Percentiles rank a stretch among this genome's conserved stretches.
Evolutionary conservation across 1,140 invertebrate genomes (phyloP).

Genomic region (Cardiocondyla obscurior): DNA sequence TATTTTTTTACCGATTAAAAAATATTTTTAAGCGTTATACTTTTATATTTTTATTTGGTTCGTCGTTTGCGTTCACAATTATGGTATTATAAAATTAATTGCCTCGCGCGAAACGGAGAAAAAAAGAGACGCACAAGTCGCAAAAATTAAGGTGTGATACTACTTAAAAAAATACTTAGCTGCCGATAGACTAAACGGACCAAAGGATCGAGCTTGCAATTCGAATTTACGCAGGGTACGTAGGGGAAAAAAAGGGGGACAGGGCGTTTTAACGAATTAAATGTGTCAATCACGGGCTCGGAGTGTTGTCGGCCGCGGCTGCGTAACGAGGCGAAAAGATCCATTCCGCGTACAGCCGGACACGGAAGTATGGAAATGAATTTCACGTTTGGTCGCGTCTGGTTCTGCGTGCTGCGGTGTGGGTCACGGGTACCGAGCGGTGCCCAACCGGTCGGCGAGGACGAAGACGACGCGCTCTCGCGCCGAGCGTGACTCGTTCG

Average conservation of each 20-base stretch:
- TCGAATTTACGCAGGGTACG: no score
- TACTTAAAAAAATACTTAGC: no score
- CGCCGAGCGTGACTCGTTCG: constrained; percentile 50
- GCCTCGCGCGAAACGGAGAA: neutral
- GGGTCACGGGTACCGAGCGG: constrained; percentile 32
- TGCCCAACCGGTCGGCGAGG: constrained; percentile 13
- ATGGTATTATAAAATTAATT: neutral
- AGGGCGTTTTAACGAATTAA: neutral
- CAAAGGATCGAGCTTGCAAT: neutral
- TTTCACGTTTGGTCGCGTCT: constrained; percentile 64
- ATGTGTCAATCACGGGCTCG: neutral
- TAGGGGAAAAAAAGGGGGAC: neutral
- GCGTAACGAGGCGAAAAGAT: constrained; percentile 51
- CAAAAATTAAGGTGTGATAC: no score
- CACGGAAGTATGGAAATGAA: constrained; percentile 58
- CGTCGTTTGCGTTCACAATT: neutral
- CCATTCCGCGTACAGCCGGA: constrained; percentile 47
- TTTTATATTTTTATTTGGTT: neutral
- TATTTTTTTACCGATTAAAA: neutral
- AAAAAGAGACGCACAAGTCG: neutral
- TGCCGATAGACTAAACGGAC: neutral
- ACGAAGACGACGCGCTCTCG: constrained; percentile 42
- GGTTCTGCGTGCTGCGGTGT: constrained; percentile 51
- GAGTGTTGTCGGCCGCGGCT: constrained; percentile 25
- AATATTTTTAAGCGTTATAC: no score